Evolutionary conservation across 2,797 vertebrate genomes (phyloP).

Genomic region (Phataginus tetradactyla): DNA sequence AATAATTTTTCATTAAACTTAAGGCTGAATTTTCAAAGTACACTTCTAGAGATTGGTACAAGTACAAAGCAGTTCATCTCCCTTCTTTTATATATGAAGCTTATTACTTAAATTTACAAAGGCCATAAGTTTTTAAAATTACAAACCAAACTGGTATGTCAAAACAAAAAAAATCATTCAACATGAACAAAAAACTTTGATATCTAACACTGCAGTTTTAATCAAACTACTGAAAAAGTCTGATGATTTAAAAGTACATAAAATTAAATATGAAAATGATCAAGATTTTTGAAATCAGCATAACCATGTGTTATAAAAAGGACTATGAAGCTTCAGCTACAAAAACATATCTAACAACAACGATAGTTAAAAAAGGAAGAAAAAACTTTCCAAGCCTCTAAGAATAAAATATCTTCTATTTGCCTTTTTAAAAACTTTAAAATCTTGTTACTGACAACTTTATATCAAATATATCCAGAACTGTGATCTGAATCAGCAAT

Average conservation of each 20-base stretch:
- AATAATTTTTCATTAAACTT: conserved; percentile 23
- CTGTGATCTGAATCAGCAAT: conserved; percentile 1
- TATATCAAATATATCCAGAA: conserved; percentile 45
- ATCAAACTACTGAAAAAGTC: conserved; percentile 26
- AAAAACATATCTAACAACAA: background rate
- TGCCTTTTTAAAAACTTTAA: background rate
- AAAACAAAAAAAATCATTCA: background rate
- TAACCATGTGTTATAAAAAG: background rate
- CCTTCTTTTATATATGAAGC: background rate
- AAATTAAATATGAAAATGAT: conserved; percentile 51
- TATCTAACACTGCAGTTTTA: conserved; percentile 47
- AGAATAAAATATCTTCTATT: conserved; percentile 6
- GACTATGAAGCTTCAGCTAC: conserved; percentile 33
- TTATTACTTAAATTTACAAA: conserved; percentile 43
- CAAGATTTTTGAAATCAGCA: conserved; percentile 37
- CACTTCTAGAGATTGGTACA: background rate
- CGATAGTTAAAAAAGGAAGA: background rate
- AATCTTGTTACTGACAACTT: background rate
- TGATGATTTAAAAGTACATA: conserved; percentile 37
- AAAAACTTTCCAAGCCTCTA: background rate
- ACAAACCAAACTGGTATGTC: conserved; percentile 37
- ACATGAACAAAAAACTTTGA: conserved; percentile 46
- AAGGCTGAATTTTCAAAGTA: conserved; percentile 40
- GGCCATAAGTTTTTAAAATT: background rate
- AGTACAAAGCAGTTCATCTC: background rate